Conservation (phyloP, 2,888 invertebrate species). For the Holacanthella duospinosa region DNA sequence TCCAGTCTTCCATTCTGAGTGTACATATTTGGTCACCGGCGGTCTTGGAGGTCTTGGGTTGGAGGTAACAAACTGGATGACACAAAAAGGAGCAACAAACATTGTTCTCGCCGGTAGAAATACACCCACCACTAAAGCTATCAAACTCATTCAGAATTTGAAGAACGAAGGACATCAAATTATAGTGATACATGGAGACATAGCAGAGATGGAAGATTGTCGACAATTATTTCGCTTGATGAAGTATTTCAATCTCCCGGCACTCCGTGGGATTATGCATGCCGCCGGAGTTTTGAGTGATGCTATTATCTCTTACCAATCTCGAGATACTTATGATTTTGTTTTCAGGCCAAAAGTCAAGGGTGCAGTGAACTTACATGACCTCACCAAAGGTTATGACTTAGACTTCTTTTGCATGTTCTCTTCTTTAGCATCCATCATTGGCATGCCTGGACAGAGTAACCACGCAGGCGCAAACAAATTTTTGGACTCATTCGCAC, state of each 20-base stretch:
- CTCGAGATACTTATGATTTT: slow-evolving; percentile 22
- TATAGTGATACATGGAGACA: slow-evolving; percentile 14
- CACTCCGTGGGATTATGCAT: slow-evolving; percentile 24
- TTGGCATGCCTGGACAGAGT: slow-evolving; percentile 20
- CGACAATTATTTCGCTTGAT: slow-evolving; percentile 13
- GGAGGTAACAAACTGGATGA: slow-evolving; percentile 27
- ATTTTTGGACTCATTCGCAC: slow-evolving; percentile 20
- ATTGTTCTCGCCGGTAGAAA: slow-evolving; percentile 21
- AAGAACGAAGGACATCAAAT: slow-evolving; percentile 3
- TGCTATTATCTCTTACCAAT: slow-evolving; percentile 21
- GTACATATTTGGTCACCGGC: slow-evolving; percentile 25
- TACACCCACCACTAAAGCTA: slow-evolving; percentile 14
- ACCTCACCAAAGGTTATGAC: slow-evolving; percentile 11
- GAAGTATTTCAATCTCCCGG: slow-evolving; percentile 14
- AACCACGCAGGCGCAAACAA: slow-evolving; percentile 22
- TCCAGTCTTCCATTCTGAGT: slow-evolving; percentile 18
- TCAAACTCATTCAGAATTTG: slow-evolving; percentile 3
- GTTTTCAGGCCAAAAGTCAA: slow-evolving; percentile 19
- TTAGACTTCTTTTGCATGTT: slow-evolving; percentile 26
- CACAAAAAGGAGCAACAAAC: slow-evolving; percentile 18
- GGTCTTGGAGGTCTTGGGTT: slow-evolving; percentile 28
- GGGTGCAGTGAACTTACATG: slow-evolving; percentile 26
- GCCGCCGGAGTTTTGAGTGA: slow-evolving; percentile 24
- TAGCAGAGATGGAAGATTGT: slow-evolving; percentile 14
- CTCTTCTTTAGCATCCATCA: slow-evolving; percentile 15